Evolutionary conservation across 2,113 vertebrate species (phyloP).

Genomic region (Candoia aspera): DNA sequence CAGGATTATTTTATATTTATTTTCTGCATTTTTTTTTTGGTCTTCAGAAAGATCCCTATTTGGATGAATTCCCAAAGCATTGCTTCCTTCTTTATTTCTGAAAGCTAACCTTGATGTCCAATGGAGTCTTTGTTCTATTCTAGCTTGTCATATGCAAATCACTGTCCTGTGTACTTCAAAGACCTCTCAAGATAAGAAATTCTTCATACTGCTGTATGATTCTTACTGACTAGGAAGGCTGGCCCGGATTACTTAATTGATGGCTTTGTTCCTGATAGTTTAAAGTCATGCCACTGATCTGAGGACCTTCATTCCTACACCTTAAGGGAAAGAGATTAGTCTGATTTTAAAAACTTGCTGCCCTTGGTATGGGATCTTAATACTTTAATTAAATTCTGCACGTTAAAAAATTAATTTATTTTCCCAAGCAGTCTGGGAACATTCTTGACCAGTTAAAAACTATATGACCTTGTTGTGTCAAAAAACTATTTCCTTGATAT

Average conservation of each 20-base stretch:
- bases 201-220: slow-evolving; percentile 4
- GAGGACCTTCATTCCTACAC: not conserved
- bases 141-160: slow-evolving; percentile 30
- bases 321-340: not conserved
- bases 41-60: not conserved
- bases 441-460: not conserved
- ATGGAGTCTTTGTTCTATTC: slow-evolving; percentile 15
- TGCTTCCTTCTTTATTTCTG: not conserved
- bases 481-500: not conserved
- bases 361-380: not conserved
- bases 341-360: not conserved
- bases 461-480: not conserved
- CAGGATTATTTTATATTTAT: not conserved
- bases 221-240: slow-evolving; percentile 11
- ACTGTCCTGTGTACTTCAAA: slow-evolving; percentile 23
- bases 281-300: slow-evolving; percentile 10
- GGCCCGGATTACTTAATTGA: slow-evolving; percentile 2
- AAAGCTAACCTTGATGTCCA: slow-evolving; percentile 7
- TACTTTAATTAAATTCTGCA: not conserved
- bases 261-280: slow-evolving; percentile 17
- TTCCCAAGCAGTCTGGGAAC: not conserved
- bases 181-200: slow-evolving; percentile 22
- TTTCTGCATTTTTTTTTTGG: not conserved
- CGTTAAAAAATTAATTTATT: not conserved
- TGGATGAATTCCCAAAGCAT: not conserved